Evolutionary conservation across 2,797 vertebrate genomes (phyloP), one percentile per base, ranked within the genome.

Genomic region (Oceanodroma leucorhoa): DNA sequence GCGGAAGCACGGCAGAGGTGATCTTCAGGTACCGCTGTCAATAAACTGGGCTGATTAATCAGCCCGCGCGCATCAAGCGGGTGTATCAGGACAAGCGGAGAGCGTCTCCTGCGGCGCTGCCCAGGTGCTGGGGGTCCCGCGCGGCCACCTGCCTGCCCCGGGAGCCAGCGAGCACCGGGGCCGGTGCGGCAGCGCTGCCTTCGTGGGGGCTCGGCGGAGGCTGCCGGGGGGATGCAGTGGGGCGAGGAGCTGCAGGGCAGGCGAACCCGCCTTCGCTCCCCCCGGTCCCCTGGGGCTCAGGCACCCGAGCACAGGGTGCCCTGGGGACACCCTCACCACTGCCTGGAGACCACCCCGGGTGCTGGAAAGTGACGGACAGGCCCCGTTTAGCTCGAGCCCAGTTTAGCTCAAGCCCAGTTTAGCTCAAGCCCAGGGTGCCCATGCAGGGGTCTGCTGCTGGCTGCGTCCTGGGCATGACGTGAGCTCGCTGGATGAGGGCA

Each of bases 31-130:
- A n/a, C 36, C 2, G 2, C 72, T 16, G 53, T 46, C 41, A 27
- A 69, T 14, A 6, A 57, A 21, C 10, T 2, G 23, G 29, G 43
- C 45, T 36, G 20, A 36, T 10, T 17, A 9, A 34, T 7, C 24
- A 60, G 16, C 57, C 23, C 0, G 0, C 0, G 1, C 0, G 3
- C 34, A 36, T 7, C 1, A 2, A 60, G 55, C 1, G 1, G 32
- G 38, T 11, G 14, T 8, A 38, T 9, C 14, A 7, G 55, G 43
- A 38, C 43, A 18, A 14, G 24, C 11, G 1, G 45, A 29, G 29
- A 26, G 26, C 1, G 2, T 6, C 43, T 18, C 40, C 36, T 1
- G 5, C 0, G 4, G 69, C 0, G 1, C 61, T 30, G 54, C 18
- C 46, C 2, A 0, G 41, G 43, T 3, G 1, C 32, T 46, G 41